Evolutionary conservation across 2,888 invertebrate species (phyloP).

Genomic region (Neoscelio sp.): DNA sequence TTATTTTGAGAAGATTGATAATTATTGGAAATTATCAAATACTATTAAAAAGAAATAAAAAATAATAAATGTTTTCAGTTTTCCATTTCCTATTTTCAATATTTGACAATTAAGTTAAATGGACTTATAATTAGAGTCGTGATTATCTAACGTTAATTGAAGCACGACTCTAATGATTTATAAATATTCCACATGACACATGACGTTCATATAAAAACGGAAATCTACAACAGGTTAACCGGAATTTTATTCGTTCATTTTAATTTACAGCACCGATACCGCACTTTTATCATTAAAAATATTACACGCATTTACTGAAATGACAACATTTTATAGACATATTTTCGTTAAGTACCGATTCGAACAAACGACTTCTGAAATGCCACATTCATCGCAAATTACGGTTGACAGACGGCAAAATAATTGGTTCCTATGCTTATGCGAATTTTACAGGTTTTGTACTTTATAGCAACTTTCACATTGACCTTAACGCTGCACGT

Average conservation of each 20-base stretch:
- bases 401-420: slow-evolving; percentile 43
- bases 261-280: slow-evolving; percentile 14
- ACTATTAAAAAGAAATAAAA: too few species aligned
- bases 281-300: slow-evolving; percentile 31
- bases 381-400: slow-evolving; percentile 31
- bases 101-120: too few species aligned
- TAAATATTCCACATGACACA: slow-evolving; percentile 10
- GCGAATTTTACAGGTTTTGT: slow-evolving; percentile 19
- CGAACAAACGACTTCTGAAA: slow-evolving; percentile 38
- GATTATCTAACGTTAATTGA: slow-evolving; percentile 8
- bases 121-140: too few species aligned
- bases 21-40: too few species aligned
- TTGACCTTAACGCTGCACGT: slow-evolving; percentile 32
- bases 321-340: slow-evolving; percentile 44
- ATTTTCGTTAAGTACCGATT: slow-evolving; percentile 29
- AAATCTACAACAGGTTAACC: slow-evolving; percentile 12
- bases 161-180: slow-evolving; percentile 14
- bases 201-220: slow-evolving; percentile 12
- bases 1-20: too few species aligned
- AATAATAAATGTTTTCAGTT: too few species aligned
- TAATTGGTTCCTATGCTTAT: slow-evolving; percentile 48
- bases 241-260: slow-evolving; percentile 12
- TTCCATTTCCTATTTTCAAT: too few species aligned
- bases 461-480: slow-evolving; percentile 53
- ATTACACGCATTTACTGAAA: slow-evolving; percentile 35